Conservation (phyloP, 1,140 invertebrate species). For the Aphelenchoides besseyi region DNA sequence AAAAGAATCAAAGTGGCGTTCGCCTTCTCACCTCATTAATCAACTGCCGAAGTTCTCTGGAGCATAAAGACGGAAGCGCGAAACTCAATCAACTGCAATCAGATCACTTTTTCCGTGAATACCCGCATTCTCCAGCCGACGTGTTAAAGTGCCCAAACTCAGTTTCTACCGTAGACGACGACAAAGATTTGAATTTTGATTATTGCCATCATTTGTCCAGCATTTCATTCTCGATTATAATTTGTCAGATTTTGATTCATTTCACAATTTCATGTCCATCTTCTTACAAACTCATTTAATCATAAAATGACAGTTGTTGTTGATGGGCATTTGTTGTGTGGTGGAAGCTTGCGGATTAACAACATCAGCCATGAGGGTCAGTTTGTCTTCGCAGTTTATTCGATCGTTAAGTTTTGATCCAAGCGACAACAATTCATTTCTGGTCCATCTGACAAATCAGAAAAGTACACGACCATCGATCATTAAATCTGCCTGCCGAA, state of each 20-base stretch:
- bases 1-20: not conserved
- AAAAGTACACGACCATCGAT: not conserved
- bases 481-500: not conserved
- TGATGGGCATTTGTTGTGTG: not conserved
- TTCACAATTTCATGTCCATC: not conserved
- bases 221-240: too few relatives aligned
- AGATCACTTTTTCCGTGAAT: not conserved
- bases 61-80: conserved; percentile 1
- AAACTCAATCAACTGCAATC: not conserved
- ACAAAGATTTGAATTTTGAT: too few relatives aligned
- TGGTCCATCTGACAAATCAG: not conserved
- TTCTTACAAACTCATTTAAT: not conserved
- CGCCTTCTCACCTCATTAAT: conserved; percentile 3
- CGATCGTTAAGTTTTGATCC: conserved; percentile 2
- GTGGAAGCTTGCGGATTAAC: not conserved
- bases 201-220: too few relatives aligned
- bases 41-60: not conserved
- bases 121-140: too few relatives aligned
- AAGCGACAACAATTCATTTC: conserved; percentile 1
- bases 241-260: not conserved
- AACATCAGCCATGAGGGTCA: not conserved
- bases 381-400: not conserved
- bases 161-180: not conserved
- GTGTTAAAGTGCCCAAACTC: too few relatives aligned
- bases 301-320: not conserved